A percentile compares a stretch with the other conserved stretches of the same genome.
Evolutionary conservation across 2,888 invertebrate species (phyloP).

Genomic region (Protodeltote pygarga): DNA sequence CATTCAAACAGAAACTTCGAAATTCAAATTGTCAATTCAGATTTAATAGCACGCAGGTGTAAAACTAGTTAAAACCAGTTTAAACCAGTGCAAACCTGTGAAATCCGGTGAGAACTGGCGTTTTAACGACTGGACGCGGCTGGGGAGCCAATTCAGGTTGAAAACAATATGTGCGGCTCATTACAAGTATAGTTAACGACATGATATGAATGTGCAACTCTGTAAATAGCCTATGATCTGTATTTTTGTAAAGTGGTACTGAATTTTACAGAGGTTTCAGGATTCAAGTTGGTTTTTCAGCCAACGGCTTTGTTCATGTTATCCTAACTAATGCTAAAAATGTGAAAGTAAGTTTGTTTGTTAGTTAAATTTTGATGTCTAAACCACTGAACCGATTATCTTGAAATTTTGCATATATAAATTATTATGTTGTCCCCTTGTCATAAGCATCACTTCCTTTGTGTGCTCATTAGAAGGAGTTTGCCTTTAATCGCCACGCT

Average conservation of each 20-base stretch:
- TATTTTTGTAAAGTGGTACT: background rate
- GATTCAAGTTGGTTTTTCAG: too few relatives aligned
- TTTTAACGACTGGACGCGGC: constrained; percentile 43
- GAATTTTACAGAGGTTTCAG: too few relatives aligned
- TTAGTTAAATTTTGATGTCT: too few relatives aligned
- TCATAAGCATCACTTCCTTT: too few relatives aligned
- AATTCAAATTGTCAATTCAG: constrained; percentile 26
- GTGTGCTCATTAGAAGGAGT: too few relatives aligned
- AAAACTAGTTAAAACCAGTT: constrained; percentile 36
- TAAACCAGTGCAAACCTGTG: constrained; percentile 19
- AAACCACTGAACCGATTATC: too few relatives aligned
- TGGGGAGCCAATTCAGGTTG: constrained; percentile 34
- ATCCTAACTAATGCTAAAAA: too few relatives aligned
- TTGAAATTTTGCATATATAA: too few relatives aligned
- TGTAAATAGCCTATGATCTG: constrained; percentile 3
- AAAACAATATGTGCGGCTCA: constrained; percentile 38
- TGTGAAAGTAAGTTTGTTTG: too few relatives aligned
- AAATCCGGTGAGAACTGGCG: constrained; percentile 40
- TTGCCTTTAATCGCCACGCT: too few relatives aligned
- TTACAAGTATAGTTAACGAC: constrained; percentile 38
- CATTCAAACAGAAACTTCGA: constrained; percentile 14
- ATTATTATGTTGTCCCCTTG: too few relatives aligned
- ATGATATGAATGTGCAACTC: constrained; percentile 8
- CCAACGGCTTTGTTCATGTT: too few relatives aligned
- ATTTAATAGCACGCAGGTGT: constrained; percentile 34